These are phyloP conservation scores for Chascanopsetta lugubris DNA, from an alignment of 2,113 vertebrate genomes.

Conservation along the genomic window DNA sequence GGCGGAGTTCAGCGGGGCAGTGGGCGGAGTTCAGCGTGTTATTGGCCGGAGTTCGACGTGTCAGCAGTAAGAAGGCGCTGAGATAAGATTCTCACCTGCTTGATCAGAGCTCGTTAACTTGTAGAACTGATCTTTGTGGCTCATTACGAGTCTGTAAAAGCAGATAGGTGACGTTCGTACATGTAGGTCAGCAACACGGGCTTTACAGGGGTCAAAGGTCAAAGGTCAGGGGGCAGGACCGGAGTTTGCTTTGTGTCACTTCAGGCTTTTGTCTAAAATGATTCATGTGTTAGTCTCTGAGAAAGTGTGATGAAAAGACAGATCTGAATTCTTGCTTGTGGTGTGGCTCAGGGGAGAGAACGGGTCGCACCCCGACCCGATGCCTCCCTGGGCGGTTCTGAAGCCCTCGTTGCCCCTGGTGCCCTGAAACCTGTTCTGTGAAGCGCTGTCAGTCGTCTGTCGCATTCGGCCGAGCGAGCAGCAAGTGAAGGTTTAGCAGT, in stretches of 20 bases:
- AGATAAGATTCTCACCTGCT: background rate
- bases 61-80: background rate
- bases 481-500: too few relatives aligned
- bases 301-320: background rate
- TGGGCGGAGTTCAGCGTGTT: background rate
- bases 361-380: too few relatives aligned
- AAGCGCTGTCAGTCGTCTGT: too few relatives aligned
- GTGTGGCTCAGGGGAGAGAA: too few relatives aligned
- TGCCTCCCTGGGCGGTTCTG: too few relatives aligned
- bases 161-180: background rate
- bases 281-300: background rate
- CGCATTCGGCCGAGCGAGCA: too few relatives aligned
- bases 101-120: background rate
- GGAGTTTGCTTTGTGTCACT: background rate
- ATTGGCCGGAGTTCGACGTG: background rate
- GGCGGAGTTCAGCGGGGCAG: too few relatives aligned
- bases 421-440: too few relatives aligned
- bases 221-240: slow-evolving; percentile 37
- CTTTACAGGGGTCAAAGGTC: slow-evolving; percentile 43
- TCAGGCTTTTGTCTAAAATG: background rate
- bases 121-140: slow-evolving; percentile 37
- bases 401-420: too few relatives aligned
- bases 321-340: too few relatives aligned
- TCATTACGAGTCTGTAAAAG: too few relatives aligned
- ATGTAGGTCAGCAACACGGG: slow-evolving; percentile 25